Evolutionary conservation across 2,888 invertebrate species (phyloP).

Genomic region (Amiota communis): DNA sequence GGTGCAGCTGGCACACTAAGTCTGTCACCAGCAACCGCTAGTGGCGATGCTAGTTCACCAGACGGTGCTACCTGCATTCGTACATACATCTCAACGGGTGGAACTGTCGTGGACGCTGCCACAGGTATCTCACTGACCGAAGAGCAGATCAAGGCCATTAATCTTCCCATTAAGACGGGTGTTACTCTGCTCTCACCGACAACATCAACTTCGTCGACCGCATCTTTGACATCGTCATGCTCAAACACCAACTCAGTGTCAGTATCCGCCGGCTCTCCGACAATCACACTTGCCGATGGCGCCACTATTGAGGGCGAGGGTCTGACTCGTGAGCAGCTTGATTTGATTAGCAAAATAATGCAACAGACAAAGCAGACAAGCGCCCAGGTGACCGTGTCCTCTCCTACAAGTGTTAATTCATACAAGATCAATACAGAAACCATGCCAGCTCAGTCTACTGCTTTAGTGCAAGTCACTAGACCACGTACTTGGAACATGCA

Average conservation of each 20-base stretch:
- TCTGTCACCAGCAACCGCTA: conserved; percentile 73
- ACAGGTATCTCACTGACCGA: conserved; percentile 68
- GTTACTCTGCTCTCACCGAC: conserved; percentile 64
- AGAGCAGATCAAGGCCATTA: conserved; percentile 74
- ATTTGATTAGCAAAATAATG: conserved; percentile 85
- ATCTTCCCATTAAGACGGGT: conserved; percentile 69
- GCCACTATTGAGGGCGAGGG: conserved; percentile 77
- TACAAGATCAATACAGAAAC: conserved; percentile 67
- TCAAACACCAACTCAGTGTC: conserved; percentile 31
- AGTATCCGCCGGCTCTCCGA: conserved; percentile 54
- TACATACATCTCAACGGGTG: conserved; percentile 73
- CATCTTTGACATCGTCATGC: conserved; percentile 52
- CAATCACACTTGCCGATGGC: conserved; percentile 69
- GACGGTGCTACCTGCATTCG: conserved; percentile 78
- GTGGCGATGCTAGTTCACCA: conserved; percentile 77
- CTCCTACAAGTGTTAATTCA: conserved; percentile 70
- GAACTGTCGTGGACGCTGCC: conserved; percentile 68
- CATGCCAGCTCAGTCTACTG: conserved; percentile 40
- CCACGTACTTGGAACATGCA: conserved; percentile 77
- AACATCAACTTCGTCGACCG: conserved; percentile 61
- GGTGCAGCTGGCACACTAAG: conserved; percentile 56
- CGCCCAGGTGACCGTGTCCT: conserved; percentile 72
- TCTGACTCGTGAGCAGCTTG: conserved; percentile 82
- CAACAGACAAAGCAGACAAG: conserved; percentile 81
- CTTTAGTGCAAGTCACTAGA: conserved; percentile 54